Conservation (phyloP, 2,113 vertebrate genomes). For the Prunella fulvescens region DNA sequence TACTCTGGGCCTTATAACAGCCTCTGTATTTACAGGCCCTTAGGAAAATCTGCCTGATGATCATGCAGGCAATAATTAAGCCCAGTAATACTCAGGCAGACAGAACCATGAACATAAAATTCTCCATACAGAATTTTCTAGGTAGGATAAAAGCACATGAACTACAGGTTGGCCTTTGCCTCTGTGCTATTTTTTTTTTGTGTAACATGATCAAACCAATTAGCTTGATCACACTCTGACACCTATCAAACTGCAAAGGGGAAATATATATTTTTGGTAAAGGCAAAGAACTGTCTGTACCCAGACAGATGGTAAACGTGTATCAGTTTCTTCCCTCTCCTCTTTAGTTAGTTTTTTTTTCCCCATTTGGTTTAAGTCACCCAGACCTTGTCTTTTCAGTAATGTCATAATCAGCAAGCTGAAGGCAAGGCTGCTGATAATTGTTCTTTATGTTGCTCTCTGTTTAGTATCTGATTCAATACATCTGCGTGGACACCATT, state of each 20-base stretch:
- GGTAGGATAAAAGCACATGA: not conserved
- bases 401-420: slow-evolving; percentile 85
- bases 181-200: slow-evolving; percentile 8
- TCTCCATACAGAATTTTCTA: not conserved
- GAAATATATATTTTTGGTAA: slow-evolving; percentile 19
- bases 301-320: not conserved
- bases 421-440: slow-evolving; percentile 83
- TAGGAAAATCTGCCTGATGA: not conserved
- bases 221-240: slow-evolving; percentile 57
- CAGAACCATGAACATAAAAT: not conserved
- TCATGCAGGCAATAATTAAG: not conserved
- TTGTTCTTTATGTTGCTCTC: slow-evolving; percentile 87
- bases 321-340: not conserved
- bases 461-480: slow-evolving; percentile 88
- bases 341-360: not conserved
- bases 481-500: slow-evolving; percentile 86
- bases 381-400: slow-evolving; percentile 79
- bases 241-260: slow-evolving; percentile 31
- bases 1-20: not conserved
- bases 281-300: slow-evolving; percentile 1
- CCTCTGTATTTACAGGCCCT: not conserved
- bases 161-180: not conserved
- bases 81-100: not conserved
- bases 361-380: slow-evolving; percentile 65
- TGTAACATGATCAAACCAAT: slow-evolving; percentile 59